phyloP scores from a whole-genome alignment of 2,888 invertebrate genomes.

The Lithophane ornitopus region DNA sequence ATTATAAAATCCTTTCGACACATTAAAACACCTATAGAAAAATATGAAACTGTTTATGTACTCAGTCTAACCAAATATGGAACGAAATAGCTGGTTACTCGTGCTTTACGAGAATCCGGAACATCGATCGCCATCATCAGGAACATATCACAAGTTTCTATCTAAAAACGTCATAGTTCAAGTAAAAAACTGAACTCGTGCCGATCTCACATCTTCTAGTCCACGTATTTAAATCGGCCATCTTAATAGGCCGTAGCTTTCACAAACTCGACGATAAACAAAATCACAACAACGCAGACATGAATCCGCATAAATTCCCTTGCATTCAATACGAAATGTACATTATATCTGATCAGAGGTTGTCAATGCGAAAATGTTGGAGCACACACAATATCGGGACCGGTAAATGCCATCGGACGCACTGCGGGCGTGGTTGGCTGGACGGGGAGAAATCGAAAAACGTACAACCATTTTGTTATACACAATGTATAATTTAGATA shows the following conservation, averaged over 20 bases:
- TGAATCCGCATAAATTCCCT: slow-evolving; percentile 75
- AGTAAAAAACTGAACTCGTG: slow-evolving; percentile 63
- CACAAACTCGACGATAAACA: slow-evolving; percentile 71
- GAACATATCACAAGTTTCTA: slow-evolving; percentile 56
- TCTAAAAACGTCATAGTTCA: slow-evolving; percentile 58
- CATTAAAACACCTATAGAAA: slow-evolving; percentile 2
- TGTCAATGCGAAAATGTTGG: slow-evolving; percentile 79
- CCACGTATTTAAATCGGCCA: slow-evolving; percentile 68
- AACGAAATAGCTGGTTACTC: slow-evolving; percentile 36
- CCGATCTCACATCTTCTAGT: slow-evolving; percentile 63
- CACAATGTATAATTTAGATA: slow-evolving; percentile 82
- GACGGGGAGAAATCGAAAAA: slow-evolving; percentile 69
- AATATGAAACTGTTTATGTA: not conserved
- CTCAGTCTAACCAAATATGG: slow-evolving; percentile 15
- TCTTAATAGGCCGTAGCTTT: slow-evolving; percentile 71
- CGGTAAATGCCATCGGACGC: slow-evolving; percentile 82
- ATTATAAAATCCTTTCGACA: not conserved
- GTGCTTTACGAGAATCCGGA: slow-evolving; percentile 42
- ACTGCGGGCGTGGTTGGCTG: slow-evolving; percentile 71
- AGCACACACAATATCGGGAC: slow-evolving; percentile 75
- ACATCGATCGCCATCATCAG: slow-evolving; percentile 46
- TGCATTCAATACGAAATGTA: slow-evolving; percentile 70
- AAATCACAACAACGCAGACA: slow-evolving; percentile 70
- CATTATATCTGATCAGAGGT: slow-evolving; percentile 70
- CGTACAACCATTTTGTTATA: slow-evolving; percentile 71